These are phyloP conservation scores for Salarias fasciatus DNA, from an alignment of 2,797 vertebrate species.

Conservation along the genomic window DNA sequence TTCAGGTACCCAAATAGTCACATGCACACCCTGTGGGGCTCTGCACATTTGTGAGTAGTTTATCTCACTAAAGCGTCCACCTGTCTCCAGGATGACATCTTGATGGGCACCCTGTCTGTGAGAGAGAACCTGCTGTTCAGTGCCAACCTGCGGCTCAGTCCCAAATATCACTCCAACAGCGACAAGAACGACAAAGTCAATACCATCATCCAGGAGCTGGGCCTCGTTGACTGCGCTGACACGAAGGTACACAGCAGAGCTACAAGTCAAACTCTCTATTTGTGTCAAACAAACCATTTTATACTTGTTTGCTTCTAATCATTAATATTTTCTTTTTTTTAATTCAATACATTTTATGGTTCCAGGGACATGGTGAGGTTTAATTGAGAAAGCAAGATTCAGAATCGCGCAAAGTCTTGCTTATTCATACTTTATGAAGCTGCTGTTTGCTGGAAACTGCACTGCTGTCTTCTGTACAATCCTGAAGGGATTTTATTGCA, in stretches of 20 bases:
- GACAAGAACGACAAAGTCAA: conserved; percentile 75
- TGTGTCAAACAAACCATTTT: too few species aligned
- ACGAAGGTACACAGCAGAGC: conserved; percentile 78
- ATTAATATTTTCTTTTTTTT: too few species aligned
- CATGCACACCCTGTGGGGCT: neutral
- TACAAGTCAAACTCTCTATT: too few species aligned
- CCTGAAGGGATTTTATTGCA: too few species aligned
- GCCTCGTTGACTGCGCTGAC: conserved; percentile 77
- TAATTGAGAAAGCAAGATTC: too few species aligned
- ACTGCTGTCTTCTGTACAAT: too few species aligned
- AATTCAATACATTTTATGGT: too few species aligned
- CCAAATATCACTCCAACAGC: conserved; percentile 40
- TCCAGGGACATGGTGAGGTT: too few species aligned
- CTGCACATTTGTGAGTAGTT: neutral
- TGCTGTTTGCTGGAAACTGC: too few species aligned
- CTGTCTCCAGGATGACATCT: conserved; percentile 78
- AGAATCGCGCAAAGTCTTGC: too few species aligned
- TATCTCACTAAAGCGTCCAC: neutral
- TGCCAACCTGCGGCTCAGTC: conserved; percentile 80
- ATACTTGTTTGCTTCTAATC: too few species aligned
- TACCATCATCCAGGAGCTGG: conserved; percentile 77
- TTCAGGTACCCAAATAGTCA: conserved; percentile 74
- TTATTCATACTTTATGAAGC: too few species aligned
- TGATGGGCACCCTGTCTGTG: conserved; percentile 83
- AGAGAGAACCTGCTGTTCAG: conserved; percentile 85